Conservation (phyloP, 2,113 vertebrate species). For the Grallaria varia region DNA sequence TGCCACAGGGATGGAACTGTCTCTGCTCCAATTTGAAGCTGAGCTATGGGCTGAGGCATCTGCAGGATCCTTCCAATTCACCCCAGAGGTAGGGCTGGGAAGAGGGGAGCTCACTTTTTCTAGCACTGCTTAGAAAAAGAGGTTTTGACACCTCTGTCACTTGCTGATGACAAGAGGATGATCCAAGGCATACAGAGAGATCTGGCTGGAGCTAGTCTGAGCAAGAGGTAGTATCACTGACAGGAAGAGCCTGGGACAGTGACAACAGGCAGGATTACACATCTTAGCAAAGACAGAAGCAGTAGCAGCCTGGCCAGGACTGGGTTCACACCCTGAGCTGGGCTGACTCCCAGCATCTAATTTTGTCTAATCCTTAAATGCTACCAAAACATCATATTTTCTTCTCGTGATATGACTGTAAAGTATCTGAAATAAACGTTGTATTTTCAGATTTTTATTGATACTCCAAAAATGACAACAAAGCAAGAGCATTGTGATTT, state of each 20-base stretch:
- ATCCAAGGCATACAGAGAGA: background rate
- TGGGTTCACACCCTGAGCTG: background rate
- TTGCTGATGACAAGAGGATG: background rate
- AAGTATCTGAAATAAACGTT: background rate
- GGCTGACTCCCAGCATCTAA: background rate
- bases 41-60: background rate
- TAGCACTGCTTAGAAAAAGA: background rate
- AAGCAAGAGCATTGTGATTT: background rate
- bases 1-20: background rate
- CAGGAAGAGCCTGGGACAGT: background rate
- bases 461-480: background rate
- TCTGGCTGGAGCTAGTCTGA: background rate
- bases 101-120: background rate
- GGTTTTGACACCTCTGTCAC: background rate
- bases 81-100: background rate
- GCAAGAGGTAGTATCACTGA: background rate
- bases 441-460: background rate
- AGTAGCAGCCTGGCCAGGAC: background rate
- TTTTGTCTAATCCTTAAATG: conserved; percentile 9
- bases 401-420: background rate
- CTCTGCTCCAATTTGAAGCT: background rate
- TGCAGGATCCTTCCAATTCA: background rate
- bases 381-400: background rate
- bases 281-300: background rate
- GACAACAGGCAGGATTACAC: background rate